Evolutionary conservation across 2,113 vertebrate species (phyloP).

Genomic region (Hyperopisus bebe): DNA sequence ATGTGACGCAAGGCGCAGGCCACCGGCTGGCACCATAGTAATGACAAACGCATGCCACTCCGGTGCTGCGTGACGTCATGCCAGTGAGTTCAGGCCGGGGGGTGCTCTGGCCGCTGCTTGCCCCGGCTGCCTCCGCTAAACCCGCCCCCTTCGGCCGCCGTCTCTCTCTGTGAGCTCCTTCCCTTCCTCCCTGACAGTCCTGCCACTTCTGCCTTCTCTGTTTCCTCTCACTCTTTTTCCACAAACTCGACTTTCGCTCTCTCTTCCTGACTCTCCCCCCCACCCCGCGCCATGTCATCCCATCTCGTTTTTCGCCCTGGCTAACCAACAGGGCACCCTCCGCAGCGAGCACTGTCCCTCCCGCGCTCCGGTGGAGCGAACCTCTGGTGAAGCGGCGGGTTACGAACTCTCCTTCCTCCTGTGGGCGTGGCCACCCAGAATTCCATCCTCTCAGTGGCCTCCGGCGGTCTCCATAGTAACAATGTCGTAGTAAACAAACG

Average conservation of each 20-base stretch:
- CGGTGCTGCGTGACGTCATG: neutral
- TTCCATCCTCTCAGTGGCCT: slow-evolving; percentile 6
- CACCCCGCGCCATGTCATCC: neutral
- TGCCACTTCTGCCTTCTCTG: neutral
- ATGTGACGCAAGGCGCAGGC: neutral
- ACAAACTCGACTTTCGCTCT: neutral
- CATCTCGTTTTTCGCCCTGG: too few species aligned
- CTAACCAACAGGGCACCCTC: neutral
- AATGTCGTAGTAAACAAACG: slow-evolving; percentile 8
- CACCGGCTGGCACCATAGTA: neutral
- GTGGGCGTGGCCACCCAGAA: slow-evolving; percentile 11
- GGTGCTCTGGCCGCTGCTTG: neutral
- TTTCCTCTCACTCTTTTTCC: neutral
- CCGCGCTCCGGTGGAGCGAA: neutral
- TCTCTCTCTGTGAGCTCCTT: neutral
- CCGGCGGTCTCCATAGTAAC: slow-evolving; percentile 7
- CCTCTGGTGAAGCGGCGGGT: neutral
- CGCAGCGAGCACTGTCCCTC: neutral
- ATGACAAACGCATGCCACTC: neutral
- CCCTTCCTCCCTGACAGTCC: neutral
- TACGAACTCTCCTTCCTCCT: neutral
- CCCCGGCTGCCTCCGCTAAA: neutral
- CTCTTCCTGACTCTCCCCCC: neutral
- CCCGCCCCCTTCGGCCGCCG: neutral
- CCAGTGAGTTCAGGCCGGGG: neutral